These are phyloP conservation scores for Paratrypauchen microcephalus DNA, from an alignment of 2,797 vertebrate species.

Conservation along the genomic window DNA sequence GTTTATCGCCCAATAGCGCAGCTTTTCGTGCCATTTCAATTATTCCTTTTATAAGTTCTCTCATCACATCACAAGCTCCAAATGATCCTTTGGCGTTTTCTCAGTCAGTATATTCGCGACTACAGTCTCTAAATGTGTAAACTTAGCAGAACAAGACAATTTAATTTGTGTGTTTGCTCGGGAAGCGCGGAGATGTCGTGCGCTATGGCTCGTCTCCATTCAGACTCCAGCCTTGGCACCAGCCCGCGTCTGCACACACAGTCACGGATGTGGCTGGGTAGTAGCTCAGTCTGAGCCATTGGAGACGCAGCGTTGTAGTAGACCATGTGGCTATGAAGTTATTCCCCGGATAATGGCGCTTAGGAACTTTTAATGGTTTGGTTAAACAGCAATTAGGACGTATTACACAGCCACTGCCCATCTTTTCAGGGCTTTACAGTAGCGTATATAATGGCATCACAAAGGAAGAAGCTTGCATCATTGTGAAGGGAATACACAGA, in stretches of 20 bases:
- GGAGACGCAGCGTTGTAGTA: background rate
- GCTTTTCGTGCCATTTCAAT: background rate
- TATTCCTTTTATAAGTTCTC: background rate
- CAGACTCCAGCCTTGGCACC: conserved; percentile 21
- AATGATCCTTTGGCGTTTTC: background rate
- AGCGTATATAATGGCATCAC: background rate
- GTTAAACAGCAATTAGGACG: background rate
- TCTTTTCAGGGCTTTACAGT: background rate
- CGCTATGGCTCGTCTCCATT: conserved; percentile 14
- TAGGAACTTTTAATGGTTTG: conserved; percentile 1
- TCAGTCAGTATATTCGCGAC: too few species aligned
- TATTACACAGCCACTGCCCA: background rate
- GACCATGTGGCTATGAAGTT: conserved; percentile 12
- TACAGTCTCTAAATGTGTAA: background rate
- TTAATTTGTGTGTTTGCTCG: background rate
- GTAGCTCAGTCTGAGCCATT: conserved; percentile 34
- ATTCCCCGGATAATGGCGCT: background rate
- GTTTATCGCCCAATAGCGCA: background rate
- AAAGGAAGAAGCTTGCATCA: background rate
- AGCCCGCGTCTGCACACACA: conserved; percentile 3
- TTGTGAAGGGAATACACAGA: background rate
- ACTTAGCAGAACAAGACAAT: background rate
- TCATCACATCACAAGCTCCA: background rate
- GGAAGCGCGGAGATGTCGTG: conserved; percentile 1
- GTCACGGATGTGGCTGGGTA: conserved; percentile 12